Evolutionary conservation across 2,113 vertebrate genomes (phyloP).

Genomic region (Seriola rivoliana): DNA sequence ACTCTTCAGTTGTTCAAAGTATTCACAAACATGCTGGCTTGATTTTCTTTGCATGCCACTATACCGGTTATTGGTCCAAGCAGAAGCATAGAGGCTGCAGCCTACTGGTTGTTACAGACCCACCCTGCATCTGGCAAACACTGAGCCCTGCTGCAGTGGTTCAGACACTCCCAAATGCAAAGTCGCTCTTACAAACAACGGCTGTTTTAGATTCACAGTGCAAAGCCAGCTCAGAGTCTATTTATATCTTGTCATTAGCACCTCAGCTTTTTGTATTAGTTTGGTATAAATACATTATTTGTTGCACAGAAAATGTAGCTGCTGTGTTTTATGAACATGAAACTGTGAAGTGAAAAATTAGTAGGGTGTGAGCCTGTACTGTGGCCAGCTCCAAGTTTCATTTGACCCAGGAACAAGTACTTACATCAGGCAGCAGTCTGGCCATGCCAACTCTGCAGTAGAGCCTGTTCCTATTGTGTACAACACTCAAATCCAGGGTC

Average conservation of each 20-base stretch:
- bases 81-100: slow-evolving; percentile 46
- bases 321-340: background rate
- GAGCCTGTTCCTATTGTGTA: background rate
- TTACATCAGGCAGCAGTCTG: slow-evolving; percentile 16
- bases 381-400: background rate
- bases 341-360: background rate
- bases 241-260: slow-evolving; percentile 7
- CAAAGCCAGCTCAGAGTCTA: background rate
- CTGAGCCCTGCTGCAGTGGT: slow-evolving; percentile 33
- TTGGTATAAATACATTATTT: background rate
- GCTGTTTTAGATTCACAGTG: slow-evolving; percentile 18
- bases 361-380: background rate
- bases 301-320: too few species aligned
- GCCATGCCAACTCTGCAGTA: background rate
- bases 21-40: slow-evolving; percentile 11
- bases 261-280: slow-evolving; percentile 4
- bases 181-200: slow-evolving; percentile 44
- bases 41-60: slow-evolving; percentile 25
- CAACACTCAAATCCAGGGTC: background rate
- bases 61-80: slow-evolving; percentile 33
- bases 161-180: slow-evolving; percentile 62
- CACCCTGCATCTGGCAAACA: slow-evolving; percentile 71
- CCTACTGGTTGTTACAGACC: slow-evolving; percentile 57
- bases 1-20: background rate
- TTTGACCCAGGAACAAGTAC: background rate